A percentile compares a stretch with the other conserved stretches of the same genome.
Evolutionary conservation across 2,888 invertebrate species (phyloP).

Genomic region (Petrolisthes cinctipes): DNA sequence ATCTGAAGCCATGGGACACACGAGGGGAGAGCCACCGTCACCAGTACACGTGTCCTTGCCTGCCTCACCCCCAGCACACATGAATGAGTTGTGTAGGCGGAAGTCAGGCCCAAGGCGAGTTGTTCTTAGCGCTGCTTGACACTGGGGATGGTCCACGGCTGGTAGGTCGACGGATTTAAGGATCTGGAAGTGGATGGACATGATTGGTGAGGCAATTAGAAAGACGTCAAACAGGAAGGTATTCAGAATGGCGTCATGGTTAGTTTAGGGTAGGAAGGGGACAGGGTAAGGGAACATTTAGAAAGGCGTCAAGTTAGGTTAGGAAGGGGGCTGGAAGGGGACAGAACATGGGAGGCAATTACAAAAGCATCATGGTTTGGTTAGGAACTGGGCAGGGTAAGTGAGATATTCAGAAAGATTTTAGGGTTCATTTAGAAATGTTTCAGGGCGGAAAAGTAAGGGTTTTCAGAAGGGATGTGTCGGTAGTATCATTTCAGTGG

Average conservation of each 20-base stretch:
- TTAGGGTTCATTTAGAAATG: no score
- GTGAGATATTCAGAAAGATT: no score
- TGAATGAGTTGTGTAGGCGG: constrained; percentile 77
- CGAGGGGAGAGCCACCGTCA: constrained; percentile 54
- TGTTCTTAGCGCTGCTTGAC: constrained; percentile 75
- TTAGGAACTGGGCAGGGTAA: no score
- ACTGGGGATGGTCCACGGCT: constrained; percentile 75
- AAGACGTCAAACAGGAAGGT: not conserved
- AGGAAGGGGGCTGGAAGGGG: no score
- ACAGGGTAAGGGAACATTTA: not conserved
- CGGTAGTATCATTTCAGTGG: no score
- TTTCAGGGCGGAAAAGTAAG: no score
- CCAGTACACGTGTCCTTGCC: constrained; percentile 80
- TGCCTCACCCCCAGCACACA: constrained; percentile 83
- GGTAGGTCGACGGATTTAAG: constrained; percentile 82
- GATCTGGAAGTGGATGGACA: constrained; percentile 74
- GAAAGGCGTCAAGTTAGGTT: not conserved
- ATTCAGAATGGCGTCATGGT: not conserved
- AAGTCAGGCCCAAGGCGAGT: constrained; percentile 79
- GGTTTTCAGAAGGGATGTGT: no score
- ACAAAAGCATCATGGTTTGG: no score
- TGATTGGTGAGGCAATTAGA: not conserved
- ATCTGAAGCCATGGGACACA: constrained; percentile 19
- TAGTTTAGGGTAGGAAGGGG: not conserved
- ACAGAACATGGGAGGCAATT: no score